phyloP scores from a whole-genome alignment of 2,797 vertebrate species.

The Centropyge bicolor region DNA sequence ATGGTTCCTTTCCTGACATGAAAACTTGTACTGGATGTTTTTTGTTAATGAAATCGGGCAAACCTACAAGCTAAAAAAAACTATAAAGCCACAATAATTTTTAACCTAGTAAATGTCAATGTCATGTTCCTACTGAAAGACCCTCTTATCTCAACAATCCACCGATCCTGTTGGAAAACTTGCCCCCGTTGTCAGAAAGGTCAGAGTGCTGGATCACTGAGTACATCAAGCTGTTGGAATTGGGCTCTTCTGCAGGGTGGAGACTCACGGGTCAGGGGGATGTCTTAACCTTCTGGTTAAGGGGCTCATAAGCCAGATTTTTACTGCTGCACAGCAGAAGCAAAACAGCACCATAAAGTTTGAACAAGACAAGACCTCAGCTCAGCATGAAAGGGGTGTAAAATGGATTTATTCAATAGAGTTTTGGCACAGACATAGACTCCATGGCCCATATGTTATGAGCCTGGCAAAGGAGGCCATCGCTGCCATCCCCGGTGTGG shows the following conservation, averaged over 20 bases:
- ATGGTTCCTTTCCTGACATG: neutral
- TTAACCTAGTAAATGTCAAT: conserved; percentile 15
- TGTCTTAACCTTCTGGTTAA: conserved; percentile 8
- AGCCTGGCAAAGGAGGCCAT: conserved; percentile 32
- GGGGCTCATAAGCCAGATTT: conserved; percentile 21
- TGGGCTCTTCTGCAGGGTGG: neutral
- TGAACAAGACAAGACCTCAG: neutral
- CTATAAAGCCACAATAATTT: neutral
- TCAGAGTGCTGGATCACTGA: conserved; percentile 17
- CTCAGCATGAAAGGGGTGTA: neutral
- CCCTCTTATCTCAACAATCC: conserved; percentile 21
- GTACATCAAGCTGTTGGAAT: conserved; percentile 18
- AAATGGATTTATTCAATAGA: conserved; percentile 35
- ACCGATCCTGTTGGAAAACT: conserved; percentile 22
- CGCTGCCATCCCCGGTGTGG: conserved; percentile 38
- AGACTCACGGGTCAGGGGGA: conserved; percentile 7
- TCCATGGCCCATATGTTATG: conserved; percentile 28
- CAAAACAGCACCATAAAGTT: conserved; percentile 48
- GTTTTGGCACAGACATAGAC: conserved; percentile 20
- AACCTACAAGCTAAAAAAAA: conserved; percentile 8
- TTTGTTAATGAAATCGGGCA: neutral
- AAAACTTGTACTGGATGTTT: neutral
- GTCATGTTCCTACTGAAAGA: neutral
- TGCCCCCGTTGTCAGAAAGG: neutral
- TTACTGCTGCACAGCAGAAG: conserved; percentile 29